These are phyloP conservation scores for Caerostris extrusa DNA, from an alignment of 1,140 invertebrate species.

Conservation along the genomic window DNA sequence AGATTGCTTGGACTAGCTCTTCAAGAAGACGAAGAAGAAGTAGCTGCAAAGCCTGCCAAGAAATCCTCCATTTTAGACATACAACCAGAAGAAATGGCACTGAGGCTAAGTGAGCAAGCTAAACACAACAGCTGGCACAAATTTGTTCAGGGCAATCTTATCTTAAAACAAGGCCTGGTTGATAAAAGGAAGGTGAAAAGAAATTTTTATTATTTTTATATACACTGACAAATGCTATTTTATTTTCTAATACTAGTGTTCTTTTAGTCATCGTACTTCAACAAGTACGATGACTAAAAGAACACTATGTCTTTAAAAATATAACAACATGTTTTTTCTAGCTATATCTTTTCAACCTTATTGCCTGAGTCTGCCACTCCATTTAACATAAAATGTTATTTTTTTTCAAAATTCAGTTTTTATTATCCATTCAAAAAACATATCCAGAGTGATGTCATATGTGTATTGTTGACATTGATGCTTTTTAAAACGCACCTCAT, in stretches of 20 bases:
- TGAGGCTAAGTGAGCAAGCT: conserved; percentile 88
- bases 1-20: conserved; percentile 88
- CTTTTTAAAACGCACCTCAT: too few species aligned
- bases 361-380: too few species aligned
- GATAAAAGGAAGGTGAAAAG: conserved; percentile 91
- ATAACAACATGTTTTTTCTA: background rate
- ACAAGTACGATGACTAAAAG: too few species aligned
- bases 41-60: conserved; percentile 62
- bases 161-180: conserved; percentile 96
- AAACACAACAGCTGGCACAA: conserved; percentile 90
- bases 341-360: too few species aligned
- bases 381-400: too few species aligned
- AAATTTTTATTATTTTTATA: background rate
- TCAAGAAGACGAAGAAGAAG: conserved; percentile 80
- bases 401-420: too few species aligned
- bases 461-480: too few species aligned
- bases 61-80: conserved; percentile 79
- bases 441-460: too few species aligned
- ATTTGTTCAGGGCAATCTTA: conserved; percentile 94
- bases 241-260: too few species aligned
- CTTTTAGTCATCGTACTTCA: too few species aligned
- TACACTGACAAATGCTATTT: too few species aligned
- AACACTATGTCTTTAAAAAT: background rate
- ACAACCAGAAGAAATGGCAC: conserved; percentile 81
- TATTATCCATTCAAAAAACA: too few species aligned